phyloP scores from a whole-genome alignment of 2,888 invertebrate genomes.

The Rhyacophila evoluta region DNA sequence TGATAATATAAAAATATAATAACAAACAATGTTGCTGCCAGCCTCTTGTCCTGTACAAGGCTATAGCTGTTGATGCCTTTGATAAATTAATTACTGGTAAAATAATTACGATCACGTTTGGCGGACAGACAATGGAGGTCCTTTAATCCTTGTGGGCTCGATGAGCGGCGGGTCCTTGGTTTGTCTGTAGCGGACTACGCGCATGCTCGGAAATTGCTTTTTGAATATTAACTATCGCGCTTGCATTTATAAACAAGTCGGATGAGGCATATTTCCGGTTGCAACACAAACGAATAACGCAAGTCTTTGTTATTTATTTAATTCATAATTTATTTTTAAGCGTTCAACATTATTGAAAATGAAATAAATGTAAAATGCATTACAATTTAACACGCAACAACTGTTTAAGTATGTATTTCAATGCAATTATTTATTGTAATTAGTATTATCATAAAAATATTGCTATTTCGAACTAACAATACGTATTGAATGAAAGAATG shows the following conservation, averaged over 20 bases:
- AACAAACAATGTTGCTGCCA: too few species aligned
- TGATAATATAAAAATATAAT: too few species aligned
- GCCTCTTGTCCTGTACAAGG: background rate
- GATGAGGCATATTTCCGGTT: slow-evolving; percentile 1
- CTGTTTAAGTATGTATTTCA: too few species aligned
- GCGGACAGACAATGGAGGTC: slow-evolving; percentile 43
- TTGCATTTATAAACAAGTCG: background rate
- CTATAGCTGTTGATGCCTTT: background rate
- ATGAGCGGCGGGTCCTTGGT: background rate
- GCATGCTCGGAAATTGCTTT: slow-evolving; percentile 1
- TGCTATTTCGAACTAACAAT: too few species aligned
- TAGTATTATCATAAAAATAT: too few species aligned
- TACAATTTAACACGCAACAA: too few species aligned
- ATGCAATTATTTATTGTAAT: too few species aligned
- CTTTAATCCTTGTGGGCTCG: slow-evolving; percentile 42
- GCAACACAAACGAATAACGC: background rate
- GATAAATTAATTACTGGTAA: slow-evolving; percentile 37
- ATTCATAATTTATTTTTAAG: too few species aligned
- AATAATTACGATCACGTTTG: slow-evolving; percentile 48
- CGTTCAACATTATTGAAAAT: too few species aligned
- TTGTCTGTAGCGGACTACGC: background rate
- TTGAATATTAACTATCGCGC: background rate
- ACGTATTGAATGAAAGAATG: too few species aligned
- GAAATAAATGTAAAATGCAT: too few species aligned
- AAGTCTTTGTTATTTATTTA: background rate